Percentiles rank a stretch among this genome's conserved stretches.
phyloP scores from a whole-genome alignment of 2,888 invertebrate genomes.

The Auanema freiburgensis region DNA sequence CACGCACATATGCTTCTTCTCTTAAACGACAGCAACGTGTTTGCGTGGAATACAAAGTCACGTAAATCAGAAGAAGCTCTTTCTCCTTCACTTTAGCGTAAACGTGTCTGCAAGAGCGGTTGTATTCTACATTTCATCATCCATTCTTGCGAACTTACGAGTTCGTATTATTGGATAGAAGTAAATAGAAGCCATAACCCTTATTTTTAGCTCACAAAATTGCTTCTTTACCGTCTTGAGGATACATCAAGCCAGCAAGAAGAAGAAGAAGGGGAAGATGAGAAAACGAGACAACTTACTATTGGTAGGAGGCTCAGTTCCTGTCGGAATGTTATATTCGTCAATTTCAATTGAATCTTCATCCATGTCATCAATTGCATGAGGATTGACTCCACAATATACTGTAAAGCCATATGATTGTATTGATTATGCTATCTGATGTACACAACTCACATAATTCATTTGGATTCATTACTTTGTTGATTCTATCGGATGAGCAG shows the following conservation, averaged over 20 bases:
- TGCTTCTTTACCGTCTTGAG: slow-evolving; percentile 6
- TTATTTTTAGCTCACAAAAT: not conserved
- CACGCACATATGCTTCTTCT: too few species aligned
- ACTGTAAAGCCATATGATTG: too few species aligned
- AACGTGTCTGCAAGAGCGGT: not conserved
- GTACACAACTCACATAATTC: slow-evolving; percentile 21
- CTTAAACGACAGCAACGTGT: too few species aligned
- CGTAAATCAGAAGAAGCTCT: not conserved
- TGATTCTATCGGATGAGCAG: slow-evolving; percentile 27
- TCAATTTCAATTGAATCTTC: too few species aligned
- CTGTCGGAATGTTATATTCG: too few species aligned
- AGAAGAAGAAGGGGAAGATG: not conserved
- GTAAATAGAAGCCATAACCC: slow-evolving; percentile 6
- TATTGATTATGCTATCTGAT: not conserved
- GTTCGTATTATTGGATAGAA: not conserved
- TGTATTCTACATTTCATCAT: not conserved
- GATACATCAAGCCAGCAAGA: not conserved
- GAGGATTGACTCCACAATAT: too few species aligned
- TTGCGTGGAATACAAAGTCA: too few species aligned
- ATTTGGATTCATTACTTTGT: slow-evolving; percentile 29
- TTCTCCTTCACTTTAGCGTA: not conserved
- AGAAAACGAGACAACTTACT: slow-evolving; percentile 2
- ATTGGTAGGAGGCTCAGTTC: not conserved
- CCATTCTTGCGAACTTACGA: too few species aligned
- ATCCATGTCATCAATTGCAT: too few species aligned